Percentiles rank a stretch among this genome's conserved stretches.
Evolutionary conservation across 2,888 invertebrate species (phyloP).

Genomic region (Ceraclea dissimilis): DNA sequence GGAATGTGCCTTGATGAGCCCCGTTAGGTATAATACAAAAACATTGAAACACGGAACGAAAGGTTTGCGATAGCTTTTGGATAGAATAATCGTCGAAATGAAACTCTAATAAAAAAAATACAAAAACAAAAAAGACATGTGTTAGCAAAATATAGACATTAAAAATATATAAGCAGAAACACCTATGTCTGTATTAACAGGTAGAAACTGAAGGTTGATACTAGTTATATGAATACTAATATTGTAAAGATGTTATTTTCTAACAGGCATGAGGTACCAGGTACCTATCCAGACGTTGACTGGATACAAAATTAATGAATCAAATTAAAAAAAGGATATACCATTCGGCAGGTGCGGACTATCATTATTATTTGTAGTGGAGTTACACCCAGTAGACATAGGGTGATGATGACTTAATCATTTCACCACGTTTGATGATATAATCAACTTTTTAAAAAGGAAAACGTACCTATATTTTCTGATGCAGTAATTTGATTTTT

Average conservation of each 20-base stretch:
- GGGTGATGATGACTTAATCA: too few relatives aligned
- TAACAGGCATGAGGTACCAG: not conserved
- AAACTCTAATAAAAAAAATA: not conserved
- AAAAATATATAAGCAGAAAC: too few relatives aligned
- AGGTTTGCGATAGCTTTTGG: not conserved
- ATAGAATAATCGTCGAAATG: not conserved
- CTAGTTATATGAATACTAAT: too few relatives aligned
- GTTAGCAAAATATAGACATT: slow-evolving; percentile 1
- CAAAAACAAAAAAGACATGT: not conserved
- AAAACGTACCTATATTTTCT: too few relatives aligned
- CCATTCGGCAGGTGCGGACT: not conserved
- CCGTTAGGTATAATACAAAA: too few relatives aligned
- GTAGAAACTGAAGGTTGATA: not conserved
- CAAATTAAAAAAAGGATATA: slow-evolving; percentile 2
- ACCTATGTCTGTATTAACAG: too few relatives aligned
- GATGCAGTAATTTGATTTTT: too few relatives aligned
- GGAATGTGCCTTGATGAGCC: too few relatives aligned
- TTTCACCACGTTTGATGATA: too few relatives aligned
- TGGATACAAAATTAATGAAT: slow-evolving; percentile 1
- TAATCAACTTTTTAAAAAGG: too few relatives aligned
- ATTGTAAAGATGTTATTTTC: not conserved
- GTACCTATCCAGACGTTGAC: not conserved
- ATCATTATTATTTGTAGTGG: too few relatives aligned
- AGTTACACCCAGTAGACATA: too few relatives aligned
- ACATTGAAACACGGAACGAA: not conserved